Evolutionary conservation across 1,140 invertebrate genomes (phyloP).

Genomic region (Heterodera carotae): DNA sequence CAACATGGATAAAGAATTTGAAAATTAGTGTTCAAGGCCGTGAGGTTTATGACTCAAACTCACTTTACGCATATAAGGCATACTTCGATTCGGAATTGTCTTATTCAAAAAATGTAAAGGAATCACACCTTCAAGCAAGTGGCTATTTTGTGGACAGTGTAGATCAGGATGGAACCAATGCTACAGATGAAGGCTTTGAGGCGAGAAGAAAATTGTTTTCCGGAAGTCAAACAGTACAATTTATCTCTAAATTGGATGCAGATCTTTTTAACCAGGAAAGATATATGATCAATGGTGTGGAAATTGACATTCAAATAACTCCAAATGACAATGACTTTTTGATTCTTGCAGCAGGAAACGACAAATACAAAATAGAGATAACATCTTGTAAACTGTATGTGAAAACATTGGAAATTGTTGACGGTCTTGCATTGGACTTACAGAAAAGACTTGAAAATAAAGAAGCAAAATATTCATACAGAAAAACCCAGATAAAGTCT

Average conservation of each 20-base stretch:
- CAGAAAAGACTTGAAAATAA: too few relatives aligned
- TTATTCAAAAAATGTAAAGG: conserved; percentile 13
- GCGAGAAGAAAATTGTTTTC: conserved; percentile 16
- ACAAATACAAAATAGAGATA: conserved; percentile 8
- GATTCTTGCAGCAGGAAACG: background rate
- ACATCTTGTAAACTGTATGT: conserved; percentile 11
- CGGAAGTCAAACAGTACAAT: conserved; percentile 2
- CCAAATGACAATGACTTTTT: conserved; percentile 19
- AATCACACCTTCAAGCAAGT: conserved; percentile 9
- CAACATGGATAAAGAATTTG: conserved; percentile 12
- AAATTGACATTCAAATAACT: conserved; percentile 10
- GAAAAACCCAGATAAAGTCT: conserved; percentile 11
- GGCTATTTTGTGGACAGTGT: conserved; percentile 16
- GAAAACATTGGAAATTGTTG: too few relatives aligned
- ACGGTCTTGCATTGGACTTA: too few relatives aligned
- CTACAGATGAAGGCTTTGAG: background rate
- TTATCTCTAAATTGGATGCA: conserved; percentile 18
- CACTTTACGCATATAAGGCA: conserved; percentile 2
- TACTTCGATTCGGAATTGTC: conserved; percentile 14
- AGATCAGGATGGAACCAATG: background rate
- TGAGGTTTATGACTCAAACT: conserved; percentile 11
- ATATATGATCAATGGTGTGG: conserved; percentile 3
- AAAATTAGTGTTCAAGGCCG: conserved; percentile 1
- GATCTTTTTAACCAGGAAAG: conserved; percentile 13
- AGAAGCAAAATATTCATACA: conserved; percentile 5